phyloP scores from a whole-genome alignment of 2,797 vertebrate genomes.

The Telmatherina bonti region DNA sequence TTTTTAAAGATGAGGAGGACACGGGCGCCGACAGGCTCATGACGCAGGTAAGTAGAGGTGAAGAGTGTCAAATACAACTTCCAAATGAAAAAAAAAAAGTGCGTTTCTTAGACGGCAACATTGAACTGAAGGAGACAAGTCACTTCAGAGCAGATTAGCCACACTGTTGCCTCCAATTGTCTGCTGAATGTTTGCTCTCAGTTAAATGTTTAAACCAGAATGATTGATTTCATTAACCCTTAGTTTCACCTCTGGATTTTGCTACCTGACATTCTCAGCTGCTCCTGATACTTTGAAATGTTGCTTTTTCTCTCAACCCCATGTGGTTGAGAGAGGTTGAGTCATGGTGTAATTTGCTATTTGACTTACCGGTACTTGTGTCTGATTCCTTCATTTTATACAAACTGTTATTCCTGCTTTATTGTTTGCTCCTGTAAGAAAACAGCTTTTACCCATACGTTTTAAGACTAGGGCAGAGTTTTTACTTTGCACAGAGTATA shows the following conservation, averaged over 20 bases:
- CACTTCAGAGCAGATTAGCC: slow-evolving; percentile 18
- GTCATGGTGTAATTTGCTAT: not conserved
- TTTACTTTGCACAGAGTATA: not conserved
- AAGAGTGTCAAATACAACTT: not conserved
- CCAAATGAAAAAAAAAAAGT: too few species aligned
- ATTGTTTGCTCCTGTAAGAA: not conserved
- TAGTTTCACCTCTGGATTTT: slow-evolving; percentile 51
- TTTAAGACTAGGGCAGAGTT: too few species aligned
- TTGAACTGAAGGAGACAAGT: slow-evolving; percentile 12
- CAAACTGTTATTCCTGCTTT: not conserved
- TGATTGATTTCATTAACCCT: slow-evolving; percentile 69
- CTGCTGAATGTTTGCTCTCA: slow-evolving; percentile 64
- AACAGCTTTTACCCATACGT: not conserved
- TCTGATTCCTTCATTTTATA: not conserved
- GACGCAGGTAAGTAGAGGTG: slow-evolving; percentile 89
- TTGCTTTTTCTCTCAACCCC: slow-evolving; percentile 1
- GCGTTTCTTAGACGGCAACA: too few species aligned
- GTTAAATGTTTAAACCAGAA: slow-evolving; percentile 73
- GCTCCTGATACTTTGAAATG: not conserved
- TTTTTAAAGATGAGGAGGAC: slow-evolving; percentile 99
- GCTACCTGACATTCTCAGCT: slow-evolving; percentile 26
- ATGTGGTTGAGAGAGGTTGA: not conserved
- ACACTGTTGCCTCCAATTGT: slow-evolving; percentile 33
- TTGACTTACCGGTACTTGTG: not conserved
- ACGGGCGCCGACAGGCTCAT: slow-evolving; percentile 93